Evolutionary conservation across 1,140 invertebrate genomes (phyloP).

Genomic region (Luehdorfia chinensis): DNA sequence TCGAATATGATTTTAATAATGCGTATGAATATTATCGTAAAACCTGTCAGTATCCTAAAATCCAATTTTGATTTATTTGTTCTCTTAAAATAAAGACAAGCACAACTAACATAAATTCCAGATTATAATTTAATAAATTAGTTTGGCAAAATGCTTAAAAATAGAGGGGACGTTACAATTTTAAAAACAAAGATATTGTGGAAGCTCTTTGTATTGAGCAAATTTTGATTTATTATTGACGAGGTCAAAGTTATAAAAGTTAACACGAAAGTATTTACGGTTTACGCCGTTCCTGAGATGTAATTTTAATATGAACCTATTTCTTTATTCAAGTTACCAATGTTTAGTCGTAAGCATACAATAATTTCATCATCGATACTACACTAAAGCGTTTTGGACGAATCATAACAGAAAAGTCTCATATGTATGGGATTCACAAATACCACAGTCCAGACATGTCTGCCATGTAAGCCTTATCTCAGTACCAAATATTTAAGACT

Average conservation of each 20-base stretch:
- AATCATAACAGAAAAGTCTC: too few species aligned
- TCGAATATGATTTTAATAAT: slow-evolving; percentile 9
- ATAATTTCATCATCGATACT: not conserved
- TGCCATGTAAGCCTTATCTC: too few species aligned
- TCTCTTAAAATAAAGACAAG: slow-evolving; percentile 3
- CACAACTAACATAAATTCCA: not conserved
- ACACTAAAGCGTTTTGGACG: too few species aligned
- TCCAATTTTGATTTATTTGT: slow-evolving; percentile 2
- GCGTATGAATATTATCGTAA: not conserved
- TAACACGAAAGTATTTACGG: slow-evolving; percentile 1
- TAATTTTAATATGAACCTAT: slow-evolving; percentile 4
- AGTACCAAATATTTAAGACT: too few species aligned
- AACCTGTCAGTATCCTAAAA: slow-evolving; percentile 7
- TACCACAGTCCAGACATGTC: too few species aligned
- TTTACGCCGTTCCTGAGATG: not conserved
- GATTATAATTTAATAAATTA: slow-evolving; percentile 24
- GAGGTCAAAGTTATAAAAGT: slow-evolving; percentile 13
- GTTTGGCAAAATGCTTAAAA: slow-evolving; percentile 37
- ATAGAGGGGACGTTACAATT: slow-evolving; percentile 7
- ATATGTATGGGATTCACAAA: too few species aligned
- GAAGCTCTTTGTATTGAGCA: slow-evolving; percentile 64
- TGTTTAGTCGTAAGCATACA: too few species aligned
- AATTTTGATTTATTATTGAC: slow-evolving; percentile 27
- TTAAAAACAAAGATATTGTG: slow-evolving; percentile 30
- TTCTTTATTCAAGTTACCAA: too few species aligned